Percentiles rank a stretch among this genome's conserved stretches.
phyloP scores from a whole-genome alignment of 1,140 invertebrate species.

The Centruroides sculpturatus region DNA sequence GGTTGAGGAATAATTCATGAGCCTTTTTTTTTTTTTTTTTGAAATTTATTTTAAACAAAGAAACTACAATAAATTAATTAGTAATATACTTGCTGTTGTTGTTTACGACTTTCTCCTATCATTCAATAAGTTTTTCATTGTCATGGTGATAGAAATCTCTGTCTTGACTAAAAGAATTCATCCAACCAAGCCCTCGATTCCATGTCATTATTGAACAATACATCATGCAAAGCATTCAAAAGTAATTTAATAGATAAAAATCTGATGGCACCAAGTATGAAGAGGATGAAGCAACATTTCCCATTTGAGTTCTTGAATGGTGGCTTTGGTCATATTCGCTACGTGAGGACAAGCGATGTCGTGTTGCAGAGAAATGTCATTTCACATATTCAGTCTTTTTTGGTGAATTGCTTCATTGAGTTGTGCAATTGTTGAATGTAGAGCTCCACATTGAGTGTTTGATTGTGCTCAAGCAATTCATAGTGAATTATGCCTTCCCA shows the following conservation, averaged over 20 bases:
- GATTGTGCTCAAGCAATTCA: not conserved
- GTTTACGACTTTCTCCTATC: too few relatives aligned
- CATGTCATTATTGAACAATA: conserved; percentile 2
- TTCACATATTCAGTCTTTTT: not conserved
- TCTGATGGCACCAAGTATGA: too few relatives aligned
- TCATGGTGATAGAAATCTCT: too few relatives aligned
- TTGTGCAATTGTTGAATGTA: conserved; percentile 11
- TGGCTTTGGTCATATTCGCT: too few relatives aligned
- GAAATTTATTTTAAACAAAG: too few relatives aligned
- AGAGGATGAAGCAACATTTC: too few relatives aligned
- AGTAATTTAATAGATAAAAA: not conserved
- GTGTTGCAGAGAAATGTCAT: conserved; percentile 9
- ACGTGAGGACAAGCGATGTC: conserved; percentile 1
- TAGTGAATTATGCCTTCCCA: conserved; percentile 5
- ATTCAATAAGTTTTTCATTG: too few relatives aligned
- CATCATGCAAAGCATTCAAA: not conserved
- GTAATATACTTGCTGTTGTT: too few relatives aligned
- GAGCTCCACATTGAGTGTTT: conserved; percentile 9
- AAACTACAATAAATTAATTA: too few relatives aligned
- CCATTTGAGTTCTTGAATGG: too few relatives aligned
- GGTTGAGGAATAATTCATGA: too few relatives aligned
- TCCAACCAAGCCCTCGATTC: not conserved
- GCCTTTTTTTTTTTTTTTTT: too few relatives aligned
- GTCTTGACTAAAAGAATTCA: conserved; percentile 3
- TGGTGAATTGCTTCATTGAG: not conserved